phyloP scores from a whole-genome alignment of 2,113 vertebrate genomes.

The Podiceps cristatus region DNA sequence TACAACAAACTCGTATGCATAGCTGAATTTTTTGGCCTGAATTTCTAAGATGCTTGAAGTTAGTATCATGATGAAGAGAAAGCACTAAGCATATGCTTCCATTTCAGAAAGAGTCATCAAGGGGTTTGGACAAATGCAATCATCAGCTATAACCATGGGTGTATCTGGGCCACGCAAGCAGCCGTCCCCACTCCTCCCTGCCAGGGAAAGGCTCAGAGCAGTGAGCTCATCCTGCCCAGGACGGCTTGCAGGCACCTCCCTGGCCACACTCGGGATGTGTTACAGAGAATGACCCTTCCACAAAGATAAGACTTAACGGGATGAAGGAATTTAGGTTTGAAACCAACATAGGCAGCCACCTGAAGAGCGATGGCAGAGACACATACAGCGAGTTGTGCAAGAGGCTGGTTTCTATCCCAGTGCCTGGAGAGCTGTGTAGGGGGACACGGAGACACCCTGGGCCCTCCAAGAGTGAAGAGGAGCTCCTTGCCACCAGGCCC shows the following conservation, averaged over 20 bases:
- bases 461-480: neutral
- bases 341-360: neutral
- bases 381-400: fast-evolving
- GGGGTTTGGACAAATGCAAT: neutral
- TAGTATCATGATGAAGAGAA: neutral
- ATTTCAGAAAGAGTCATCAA: neutral
- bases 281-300: neutral
- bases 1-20: neutral
- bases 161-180: neutral
- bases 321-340: neutral
- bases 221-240: neutral
- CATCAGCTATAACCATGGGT: neutral
- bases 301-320: neutral
- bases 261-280: neutral
- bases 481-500: neutral
- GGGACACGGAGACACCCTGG: neutral
- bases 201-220: neutral
- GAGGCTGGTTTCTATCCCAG: neutral
- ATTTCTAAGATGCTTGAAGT: neutral
- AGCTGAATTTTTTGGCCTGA: neutral
- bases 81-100: neutral
- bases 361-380: neutral
- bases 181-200: neutral
- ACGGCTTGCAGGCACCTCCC: neutral
- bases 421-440: fast-evolving